Conservation (phyloP, 2,113 vertebrate genomes). For the Onychostruthus taczanowskii region DNA sequence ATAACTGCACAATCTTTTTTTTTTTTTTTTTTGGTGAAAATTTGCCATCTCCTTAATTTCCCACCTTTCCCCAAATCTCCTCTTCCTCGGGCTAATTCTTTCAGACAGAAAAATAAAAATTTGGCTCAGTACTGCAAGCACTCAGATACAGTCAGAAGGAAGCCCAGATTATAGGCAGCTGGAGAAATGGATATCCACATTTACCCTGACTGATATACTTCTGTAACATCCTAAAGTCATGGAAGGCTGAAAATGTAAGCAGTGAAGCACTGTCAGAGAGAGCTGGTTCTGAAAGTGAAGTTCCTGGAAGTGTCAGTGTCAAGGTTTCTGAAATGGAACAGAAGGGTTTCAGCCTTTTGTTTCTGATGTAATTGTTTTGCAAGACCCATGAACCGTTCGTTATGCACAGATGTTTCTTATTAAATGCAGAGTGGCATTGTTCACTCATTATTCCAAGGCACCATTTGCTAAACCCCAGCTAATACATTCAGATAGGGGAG, state of each 20-base stretch:
- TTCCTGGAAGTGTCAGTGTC: conserved; percentile 17
- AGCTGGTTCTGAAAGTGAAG: neutral
- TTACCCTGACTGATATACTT: neutral
- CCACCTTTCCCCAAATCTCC: neutral
- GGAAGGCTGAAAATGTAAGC: neutral
- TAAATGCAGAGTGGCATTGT: conserved; percentile 40
- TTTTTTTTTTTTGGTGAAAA: neutral
- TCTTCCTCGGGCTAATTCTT: neutral
- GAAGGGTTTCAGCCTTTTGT: conserved; percentile 39
- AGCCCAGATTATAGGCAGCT: neutral
- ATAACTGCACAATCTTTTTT: neutral
- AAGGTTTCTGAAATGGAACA: neutral
- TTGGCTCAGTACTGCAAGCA: neutral
- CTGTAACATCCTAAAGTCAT: neutral
- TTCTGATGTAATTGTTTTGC: conserved; percentile 46
- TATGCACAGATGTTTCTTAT: conserved; percentile 45
- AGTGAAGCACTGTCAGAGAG: neutral
- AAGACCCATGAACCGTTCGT: neutral
- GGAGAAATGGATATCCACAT: neutral
- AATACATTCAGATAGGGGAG: neutral
- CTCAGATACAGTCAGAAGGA: neutral
- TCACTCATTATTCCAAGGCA: conserved; percentile 28
- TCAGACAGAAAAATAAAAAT: neutral
- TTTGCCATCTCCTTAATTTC: neutral
- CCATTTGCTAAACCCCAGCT: conserved; percentile 5